Base-by-base conservation (phyloP, 1,140 invertebrate genomes). In the Bombus pascuorum region DNA sequence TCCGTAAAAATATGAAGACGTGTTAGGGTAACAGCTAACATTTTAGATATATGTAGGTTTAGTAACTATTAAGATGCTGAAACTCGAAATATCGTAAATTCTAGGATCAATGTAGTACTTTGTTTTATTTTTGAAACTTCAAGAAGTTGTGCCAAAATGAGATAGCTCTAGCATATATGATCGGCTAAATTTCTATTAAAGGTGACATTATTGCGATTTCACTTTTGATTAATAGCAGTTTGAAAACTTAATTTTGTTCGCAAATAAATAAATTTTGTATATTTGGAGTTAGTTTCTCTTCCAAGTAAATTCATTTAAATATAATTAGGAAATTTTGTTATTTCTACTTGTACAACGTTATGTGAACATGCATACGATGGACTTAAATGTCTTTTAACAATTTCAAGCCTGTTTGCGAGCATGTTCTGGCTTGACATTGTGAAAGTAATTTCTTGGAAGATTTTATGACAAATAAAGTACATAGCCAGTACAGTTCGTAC, bases 371-470 rank as follows among this genome's bases (percentile, higher is more conserved):
- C 28, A n/a, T 62, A 1, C 28, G 28, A 53, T 53, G 47, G 6
- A 65, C 62, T 18, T n/a, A n/a, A 65, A 65, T 32, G n/a, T 65
- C n/a, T 65, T 15, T n/a, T 32, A 65, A 53, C 2, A 18, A 8
- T 65, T n/a, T n/a, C 13, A 32, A 65, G 28, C 12, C n/a, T 65
- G 62, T 65, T 65, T 32, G 12, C 28, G 4, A 32, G n/a, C 13
- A 65, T 65, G n/a, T 6, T 65, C n/a, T 32, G 18, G 13, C 62
- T 65, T 32, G 62, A 65, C n/a, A 65, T 65, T 32, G n/a, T 65
- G n/a, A 65, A 65, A 65, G n/a, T n/a, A 65, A 65, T 65, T 65
- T 65, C 62, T 65, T 65, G 62, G 62, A 65, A 65, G 62, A 65
- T 65, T 65, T 65, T 65, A 65, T 65, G n/a, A 15, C n/a, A 65